Conservation (phyloP, 2,113 vertebrate species). For the Daphoenositta chrysoptera region DNA sequence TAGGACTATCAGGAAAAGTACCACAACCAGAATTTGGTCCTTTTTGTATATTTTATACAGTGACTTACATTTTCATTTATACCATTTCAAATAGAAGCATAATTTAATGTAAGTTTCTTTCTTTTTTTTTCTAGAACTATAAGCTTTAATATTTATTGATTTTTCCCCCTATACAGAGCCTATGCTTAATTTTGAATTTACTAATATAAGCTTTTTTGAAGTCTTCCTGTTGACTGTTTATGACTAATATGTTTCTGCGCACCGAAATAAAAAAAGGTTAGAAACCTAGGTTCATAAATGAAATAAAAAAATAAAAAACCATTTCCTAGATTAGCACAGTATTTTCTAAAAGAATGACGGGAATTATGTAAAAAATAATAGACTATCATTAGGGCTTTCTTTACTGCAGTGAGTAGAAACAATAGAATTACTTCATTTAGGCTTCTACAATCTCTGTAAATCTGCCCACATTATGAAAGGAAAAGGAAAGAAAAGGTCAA, state of each 20-base stretch:
- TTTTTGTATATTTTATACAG: neutral
- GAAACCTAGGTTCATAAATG: neutral
- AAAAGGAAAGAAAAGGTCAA: neutral
- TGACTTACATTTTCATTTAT: neutral
- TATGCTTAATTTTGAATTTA: neutral
- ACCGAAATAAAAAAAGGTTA: neutral
- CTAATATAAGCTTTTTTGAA: neutral
- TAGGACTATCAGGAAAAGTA: neutral
- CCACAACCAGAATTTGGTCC: neutral
- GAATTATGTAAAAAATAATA: neutral
- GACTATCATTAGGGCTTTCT: neutral
- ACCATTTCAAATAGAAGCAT: neutral
- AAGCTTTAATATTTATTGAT: neutral
- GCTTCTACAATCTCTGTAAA: neutral
- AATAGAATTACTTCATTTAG: neutral
- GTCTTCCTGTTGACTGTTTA: neutral
- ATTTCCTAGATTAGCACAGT: neutral
- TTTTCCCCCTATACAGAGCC: neutral
- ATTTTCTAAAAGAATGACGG: neutral
- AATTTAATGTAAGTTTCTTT: neutral
- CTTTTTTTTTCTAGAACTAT: neutral
- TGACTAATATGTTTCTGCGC: neutral
- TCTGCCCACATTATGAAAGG: neutral
- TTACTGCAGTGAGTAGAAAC: neutral
- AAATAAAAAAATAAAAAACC: neutral